These are phyloP conservation scores for Taxidea taxus DNA, from an alignment of 2,113 vertebrate genomes.

Conservation along the genomic window DNA sequence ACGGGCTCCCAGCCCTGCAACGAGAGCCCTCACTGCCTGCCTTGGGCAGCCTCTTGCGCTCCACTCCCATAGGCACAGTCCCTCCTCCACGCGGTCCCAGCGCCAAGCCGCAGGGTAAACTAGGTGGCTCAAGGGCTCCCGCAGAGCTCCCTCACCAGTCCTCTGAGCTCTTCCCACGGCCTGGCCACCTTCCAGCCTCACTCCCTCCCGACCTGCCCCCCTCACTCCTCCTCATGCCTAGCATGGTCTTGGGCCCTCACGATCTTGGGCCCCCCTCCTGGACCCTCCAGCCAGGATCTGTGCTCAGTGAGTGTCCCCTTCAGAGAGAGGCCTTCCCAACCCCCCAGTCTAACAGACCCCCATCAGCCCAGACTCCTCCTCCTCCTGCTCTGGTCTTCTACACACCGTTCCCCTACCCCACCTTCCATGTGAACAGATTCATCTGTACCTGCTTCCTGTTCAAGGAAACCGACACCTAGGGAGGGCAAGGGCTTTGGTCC, in stretches of 20 bases:
- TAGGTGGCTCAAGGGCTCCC: background rate
- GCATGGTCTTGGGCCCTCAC: accelerated
- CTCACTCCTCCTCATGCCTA: background rate
- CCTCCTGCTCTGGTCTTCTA: background rate
- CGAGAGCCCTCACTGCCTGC: background rate
- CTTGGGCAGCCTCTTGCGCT: background rate
- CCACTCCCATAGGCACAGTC: accelerated
- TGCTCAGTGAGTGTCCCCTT: background rate
- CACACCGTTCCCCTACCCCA: accelerated
- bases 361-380: background rate
- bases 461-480: accelerated
- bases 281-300: background rate
- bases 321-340: background rate
- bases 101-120: accelerated
- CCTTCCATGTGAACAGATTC: accelerated
- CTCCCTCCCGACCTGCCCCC: no score
- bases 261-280: accelerated
- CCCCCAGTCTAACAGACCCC: background rate
- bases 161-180: background rate
- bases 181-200: background rate
- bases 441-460: accelerated
- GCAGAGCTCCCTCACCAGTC: accelerated
- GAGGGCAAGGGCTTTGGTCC: background rate
- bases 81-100: background rate
- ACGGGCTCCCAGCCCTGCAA: background rate